phyloP scores from a whole-genome alignment of 2,797 vertebrate species.

The Dromococcyx pavoninus region DNA sequence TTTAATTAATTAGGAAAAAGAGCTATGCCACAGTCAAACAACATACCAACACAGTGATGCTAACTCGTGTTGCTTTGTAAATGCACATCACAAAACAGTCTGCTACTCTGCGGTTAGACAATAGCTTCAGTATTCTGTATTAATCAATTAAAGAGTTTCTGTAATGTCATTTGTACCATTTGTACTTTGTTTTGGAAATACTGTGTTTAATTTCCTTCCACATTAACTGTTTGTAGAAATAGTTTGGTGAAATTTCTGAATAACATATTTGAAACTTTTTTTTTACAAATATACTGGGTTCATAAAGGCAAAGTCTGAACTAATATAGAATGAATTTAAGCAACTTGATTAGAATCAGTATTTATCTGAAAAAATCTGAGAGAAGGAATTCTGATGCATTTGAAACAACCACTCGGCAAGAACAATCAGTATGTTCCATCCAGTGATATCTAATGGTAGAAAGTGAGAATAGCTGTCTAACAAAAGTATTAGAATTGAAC shows the following conservation, averaged over 20 bases:
- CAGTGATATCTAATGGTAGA: background rate
- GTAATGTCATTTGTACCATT: constrained; percentile 47
- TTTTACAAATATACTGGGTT: constrained; percentile 29
- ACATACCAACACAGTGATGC: constrained; percentile 37
- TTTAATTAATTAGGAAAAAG: constrained; percentile 62
- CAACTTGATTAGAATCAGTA: constrained; percentile 60
- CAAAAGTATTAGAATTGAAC: background rate
- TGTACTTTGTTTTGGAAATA: constrained; percentile 55
- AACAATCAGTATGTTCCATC: constrained; percentile 14
- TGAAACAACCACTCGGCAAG: constrained; percentile 60
- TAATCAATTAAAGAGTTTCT: constrained; percentile 51
- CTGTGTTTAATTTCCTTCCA: constrained; percentile 12
- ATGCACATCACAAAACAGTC: constrained; percentile 29
- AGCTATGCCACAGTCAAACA: constrained; percentile 48
- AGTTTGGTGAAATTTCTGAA: constrained; percentile 38
- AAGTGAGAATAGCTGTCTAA: constrained; percentile 27
- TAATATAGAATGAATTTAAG: constrained; percentile 58
- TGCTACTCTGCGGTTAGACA: background rate
- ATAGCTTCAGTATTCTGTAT: constrained; percentile 34
- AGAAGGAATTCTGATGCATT: constrained; percentile 57
- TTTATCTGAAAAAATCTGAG: constrained; percentile 59
- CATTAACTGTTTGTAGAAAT: constrained; percentile 61
- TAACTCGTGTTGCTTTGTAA: constrained; percentile 56
- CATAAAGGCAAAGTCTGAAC: constrained; percentile 39
- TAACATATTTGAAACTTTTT: constrained; percentile 28